A percentile compares a stretch with the other conserved stretches of the same genome.
Conservation (phyloP, 2,797 vertebrate species). For the Enteromius radiatus region DNA sequence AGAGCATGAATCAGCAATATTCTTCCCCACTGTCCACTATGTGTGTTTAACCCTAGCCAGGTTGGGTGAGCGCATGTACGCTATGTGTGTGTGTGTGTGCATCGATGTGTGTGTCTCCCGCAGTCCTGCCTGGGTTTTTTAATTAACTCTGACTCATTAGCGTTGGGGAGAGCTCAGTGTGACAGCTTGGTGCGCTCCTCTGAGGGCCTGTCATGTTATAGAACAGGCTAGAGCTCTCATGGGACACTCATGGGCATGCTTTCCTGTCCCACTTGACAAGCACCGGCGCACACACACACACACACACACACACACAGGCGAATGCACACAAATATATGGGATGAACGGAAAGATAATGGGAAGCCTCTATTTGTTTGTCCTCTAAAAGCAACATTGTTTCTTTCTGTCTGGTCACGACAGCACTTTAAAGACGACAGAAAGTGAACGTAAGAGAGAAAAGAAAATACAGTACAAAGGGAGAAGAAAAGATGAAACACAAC, state of each 20-base stretch:
- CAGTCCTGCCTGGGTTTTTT: conserved; percentile 68
- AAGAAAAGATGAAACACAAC: conserved; percentile 45
- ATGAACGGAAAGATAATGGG: conserved; percentile 45
- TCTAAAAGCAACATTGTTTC: conserved; percentile 58
- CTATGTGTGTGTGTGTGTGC: conserved; percentile 53
- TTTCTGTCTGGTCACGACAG: conserved; percentile 44
- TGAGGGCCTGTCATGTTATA: conserved; percentile 71
- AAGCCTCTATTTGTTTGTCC: conserved; percentile 50
- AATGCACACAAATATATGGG: conserved; percentile 9
- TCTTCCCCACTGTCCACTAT: conserved; percentile 44
- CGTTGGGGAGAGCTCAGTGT: conserved; percentile 72
- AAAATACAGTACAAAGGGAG: conserved; percentile 57
- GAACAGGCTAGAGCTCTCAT: conserved; percentile 66
- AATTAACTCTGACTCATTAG: conserved; percentile 83
- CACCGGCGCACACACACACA: neutral
- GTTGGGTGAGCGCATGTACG: conserved; percentile 43
- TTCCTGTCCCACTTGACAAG: conserved; percentile 52
- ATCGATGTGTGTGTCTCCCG: conserved; percentile 60
- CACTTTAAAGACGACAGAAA: conserved; percentile 46
- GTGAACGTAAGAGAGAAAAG: conserved; percentile 46
- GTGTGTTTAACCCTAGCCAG: conserved; percentile 53
- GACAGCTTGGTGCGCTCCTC: conserved; percentile 77
- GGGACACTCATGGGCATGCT: conserved; percentile 62
- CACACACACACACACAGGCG: conserved; percentile 20
- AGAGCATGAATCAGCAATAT: conserved; percentile 58